Evolutionary conservation across 2,113 vertebrate species (phyloP).

Genomic region (Diadophis punctatus): DNA sequence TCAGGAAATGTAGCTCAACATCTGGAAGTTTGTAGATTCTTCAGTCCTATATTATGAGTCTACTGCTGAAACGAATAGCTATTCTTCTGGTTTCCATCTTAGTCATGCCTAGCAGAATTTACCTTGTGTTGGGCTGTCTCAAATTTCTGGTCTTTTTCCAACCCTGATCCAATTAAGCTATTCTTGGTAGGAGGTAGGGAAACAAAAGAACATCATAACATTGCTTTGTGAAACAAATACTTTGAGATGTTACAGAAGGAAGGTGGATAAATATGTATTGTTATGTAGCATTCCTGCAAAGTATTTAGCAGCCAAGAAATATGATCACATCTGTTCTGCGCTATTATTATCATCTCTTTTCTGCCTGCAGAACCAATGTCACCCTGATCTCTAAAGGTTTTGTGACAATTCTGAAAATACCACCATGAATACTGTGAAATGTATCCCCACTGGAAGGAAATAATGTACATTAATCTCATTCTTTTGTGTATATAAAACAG

Average conservation of each 20-base stretch:
- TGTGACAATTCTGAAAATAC: slow-evolving; percentile 12
- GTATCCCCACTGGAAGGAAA: slow-evolving; percentile 32
- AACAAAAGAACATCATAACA: not conserved
- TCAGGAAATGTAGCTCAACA: not conserved
- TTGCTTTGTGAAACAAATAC: not conserved
- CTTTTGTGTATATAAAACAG: slow-evolving; percentile 34
- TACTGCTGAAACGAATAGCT: not conserved
- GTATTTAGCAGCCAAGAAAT: slow-evolving; percentile 10
- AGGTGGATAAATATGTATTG: not conserved
- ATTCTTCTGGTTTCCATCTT: not conserved
- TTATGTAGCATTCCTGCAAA: not conserved
- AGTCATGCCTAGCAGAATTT: not conserved
- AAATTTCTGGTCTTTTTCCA: not conserved
- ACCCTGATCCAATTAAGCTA: not conserved
- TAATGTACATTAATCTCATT: slow-evolving; percentile 33
- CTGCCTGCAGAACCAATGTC: slow-evolving; percentile 6
- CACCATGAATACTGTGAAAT: slow-evolving; percentile 1
- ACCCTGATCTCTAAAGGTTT: slow-evolving; percentile 43
- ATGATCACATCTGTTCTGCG: slow-evolving; percentile 23
- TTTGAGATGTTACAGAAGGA: not conserved
- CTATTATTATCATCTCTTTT: slow-evolving; percentile 24
- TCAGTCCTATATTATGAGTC: not conserved
- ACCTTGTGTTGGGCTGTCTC: not conserved
- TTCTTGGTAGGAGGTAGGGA: not conserved
- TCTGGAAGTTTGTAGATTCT: not conserved